Base-by-base conservation (phyloP, 2,888 invertebrate species). In the Minunthozetes semirufus region DNA sequence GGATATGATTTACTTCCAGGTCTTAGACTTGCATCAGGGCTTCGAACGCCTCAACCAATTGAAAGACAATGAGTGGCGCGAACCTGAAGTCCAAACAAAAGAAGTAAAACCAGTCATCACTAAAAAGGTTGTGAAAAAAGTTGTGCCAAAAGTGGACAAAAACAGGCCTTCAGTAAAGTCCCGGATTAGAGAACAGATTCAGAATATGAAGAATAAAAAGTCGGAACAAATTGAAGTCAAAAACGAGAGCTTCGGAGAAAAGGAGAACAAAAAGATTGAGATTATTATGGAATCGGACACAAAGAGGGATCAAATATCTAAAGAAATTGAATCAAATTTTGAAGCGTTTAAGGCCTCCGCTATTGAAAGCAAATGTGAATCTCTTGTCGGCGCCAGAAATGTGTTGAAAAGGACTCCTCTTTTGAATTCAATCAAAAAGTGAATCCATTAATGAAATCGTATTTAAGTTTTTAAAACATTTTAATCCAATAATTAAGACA, bases 1-100 rank as follows among this genome's bases (percentile, higher is more conserved):
- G 85, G 85, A 85, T 72, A 84, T 85, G 83, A 80, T 85, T 46
- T 83, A 82, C 78, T 81, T 81, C 76, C 84, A 85, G 81, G 83
- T 83, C 6, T 29, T 70, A 11, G 76, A 76, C n/a, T 9, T 76
- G 22, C 25, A 74, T 17, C 22, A 48, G 13, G 53, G 53, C 42
- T 76, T 76, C 33, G 50, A 56, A 38, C 22, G 17, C 19, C 71
- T 76, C 5, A 59, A 70, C 11, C 9, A 38, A 22, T 22, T 72
- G 27, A 19, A 59, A 19, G 22, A 33, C 19, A 76, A 74, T 59
- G 17, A 73, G 8, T 75, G 75, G 75, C 6, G 13, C 13, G 74
- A 66, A 66, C 19, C 27, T 9, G 72, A 66, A 38, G 22, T 9
- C 6, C 15, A 70, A 42, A 4, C 27, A 25, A 13, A 2, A 61